phyloP scores from a whole-genome alignment of 1,140 invertebrate genomes.

The Drosophila pachea region DNA sequence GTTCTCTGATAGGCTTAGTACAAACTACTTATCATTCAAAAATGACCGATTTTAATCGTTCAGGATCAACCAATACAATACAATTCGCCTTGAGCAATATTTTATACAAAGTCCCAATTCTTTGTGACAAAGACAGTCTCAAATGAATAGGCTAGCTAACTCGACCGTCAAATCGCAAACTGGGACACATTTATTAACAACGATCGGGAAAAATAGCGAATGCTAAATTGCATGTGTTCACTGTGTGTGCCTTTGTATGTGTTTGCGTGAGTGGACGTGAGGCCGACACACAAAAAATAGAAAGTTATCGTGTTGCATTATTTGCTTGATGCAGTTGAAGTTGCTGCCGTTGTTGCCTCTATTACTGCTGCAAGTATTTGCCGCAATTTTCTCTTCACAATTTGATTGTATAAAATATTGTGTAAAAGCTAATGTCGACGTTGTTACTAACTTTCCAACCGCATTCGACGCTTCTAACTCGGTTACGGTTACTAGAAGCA shows the following conservation, averaged over 20 bases:
- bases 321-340: conserved; percentile 48
- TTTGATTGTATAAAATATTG: conserved; percentile 78
- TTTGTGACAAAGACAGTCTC: neutral
- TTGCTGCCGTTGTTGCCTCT: neutral
- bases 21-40: too few species aligned
- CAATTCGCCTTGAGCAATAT: too few species aligned
- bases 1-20: too few species aligned
- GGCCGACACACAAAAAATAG: conserved; percentile 72
- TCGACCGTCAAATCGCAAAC: conserved; percentile 52
- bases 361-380: conserved; percentile 24
- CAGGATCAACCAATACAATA: too few species aligned
- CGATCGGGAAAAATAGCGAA: conserved; percentile 50
- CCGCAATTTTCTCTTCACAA: conserved; percentile 76
- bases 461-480: conserved; percentile 69
- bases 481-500: conserved; percentile 78
- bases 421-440: conserved; percentile 63
- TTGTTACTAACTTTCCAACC: conserved; percentile 66
- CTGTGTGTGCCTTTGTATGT: neutral
- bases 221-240: conserved; percentile 3
- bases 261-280: conserved; percentile 35
- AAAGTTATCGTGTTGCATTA: conserved; percentile 61
- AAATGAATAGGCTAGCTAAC: conserved; percentile 27
- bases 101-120: too few species aligned
- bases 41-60: too few species aligned
- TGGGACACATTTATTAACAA: conserved; percentile 73